Conservation (phyloP, 2,113 vertebrate species). For the Trochalopteron elliotii region DNA sequence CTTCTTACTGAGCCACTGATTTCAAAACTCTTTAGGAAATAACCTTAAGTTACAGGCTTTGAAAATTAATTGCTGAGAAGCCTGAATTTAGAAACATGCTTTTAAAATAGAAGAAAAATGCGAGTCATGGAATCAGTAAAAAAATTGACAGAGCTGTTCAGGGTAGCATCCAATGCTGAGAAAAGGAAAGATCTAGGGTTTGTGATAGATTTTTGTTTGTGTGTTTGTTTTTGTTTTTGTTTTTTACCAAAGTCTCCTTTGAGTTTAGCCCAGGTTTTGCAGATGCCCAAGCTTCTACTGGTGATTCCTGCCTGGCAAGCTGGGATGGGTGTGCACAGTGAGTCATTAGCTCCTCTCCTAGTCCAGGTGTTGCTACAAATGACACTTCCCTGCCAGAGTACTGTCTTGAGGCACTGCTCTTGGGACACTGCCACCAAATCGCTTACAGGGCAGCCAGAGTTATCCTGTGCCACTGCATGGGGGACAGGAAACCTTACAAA, state of each 20-base stretch:
- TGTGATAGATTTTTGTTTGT: too few relatives aligned
- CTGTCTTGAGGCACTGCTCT: not conserved
- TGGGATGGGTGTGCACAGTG: rapidly evolving
- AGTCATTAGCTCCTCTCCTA: not conserved
- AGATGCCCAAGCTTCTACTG: not conserved
- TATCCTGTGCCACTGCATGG: not conserved
- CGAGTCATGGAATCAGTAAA: rapidly evolving
- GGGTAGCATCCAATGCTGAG: not conserved
- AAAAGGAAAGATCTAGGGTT: not conserved
- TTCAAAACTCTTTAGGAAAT: not conserved
- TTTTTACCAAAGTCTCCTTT: not conserved
- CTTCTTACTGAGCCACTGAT: not conserved
- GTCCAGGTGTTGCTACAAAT: not conserved
- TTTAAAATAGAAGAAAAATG: not conserved
- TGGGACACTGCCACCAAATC: not conserved
- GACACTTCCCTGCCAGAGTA: not conserved
- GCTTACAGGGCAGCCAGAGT: not conserved
- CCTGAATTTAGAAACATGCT: not conserved
- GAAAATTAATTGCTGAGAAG: not conserved
- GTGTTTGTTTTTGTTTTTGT: not conserved
- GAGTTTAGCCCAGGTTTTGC: not conserved
- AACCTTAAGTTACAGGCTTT: not conserved
- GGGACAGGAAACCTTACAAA: not conserved
- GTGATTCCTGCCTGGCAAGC: not conserved
- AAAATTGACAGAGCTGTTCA: not conserved